Base-by-base conservation (phyloP, 2,113 vertebrate genomes). In the Pachycephala philippinensis region DNA sequence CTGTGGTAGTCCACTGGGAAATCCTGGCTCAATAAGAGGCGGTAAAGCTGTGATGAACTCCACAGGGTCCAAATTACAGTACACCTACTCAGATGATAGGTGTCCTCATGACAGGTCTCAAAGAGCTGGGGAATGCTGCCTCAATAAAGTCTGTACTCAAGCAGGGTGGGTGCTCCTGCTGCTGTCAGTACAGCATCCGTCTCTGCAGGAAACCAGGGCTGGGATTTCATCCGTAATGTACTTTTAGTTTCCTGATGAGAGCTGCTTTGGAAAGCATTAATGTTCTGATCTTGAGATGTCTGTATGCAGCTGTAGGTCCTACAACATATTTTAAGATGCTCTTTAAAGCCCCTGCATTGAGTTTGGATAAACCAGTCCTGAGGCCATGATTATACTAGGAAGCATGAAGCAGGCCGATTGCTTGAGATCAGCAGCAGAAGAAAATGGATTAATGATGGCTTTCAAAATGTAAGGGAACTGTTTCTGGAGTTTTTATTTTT, bases 401-500 rank as follows among this genome's bases (percentile, higher is more conserved):
- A 93, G 59, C 63, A 28, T 74, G 82, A 95, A 84, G 59, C 26
- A 85, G 42, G n/a, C 57, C 37, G 49, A 57, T 83, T 91, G 57
- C 50, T 84, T 76, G 35, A 84, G 54, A 96, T 66, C 63, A 74
- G 44, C 39, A 88, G 60, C 47, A 79, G 45, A 54, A 90, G 71
- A 74, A 95, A 94, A 96, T 66, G 59, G 63, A 88, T 94, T 94
- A 93, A 77, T 72, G 30, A 90, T 77, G 59, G 33, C 33, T 95
- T 93, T 94, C 81, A 77, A 65, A 93, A 88, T 47, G 6, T 66
- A 47, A 74, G 52, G 27, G 70, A 91, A 50, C 19, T 27, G 8
- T 6, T 23, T 84, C 61, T 30, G 15, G 4, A 13, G 31, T 37
- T 54, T 78, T 40, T 59, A 1, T 63, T 82, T 87, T 79, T 76